Base-by-base conservation (phyloP, 1,140 invertebrate genomes). In the Hetaerina americana region DNA sequence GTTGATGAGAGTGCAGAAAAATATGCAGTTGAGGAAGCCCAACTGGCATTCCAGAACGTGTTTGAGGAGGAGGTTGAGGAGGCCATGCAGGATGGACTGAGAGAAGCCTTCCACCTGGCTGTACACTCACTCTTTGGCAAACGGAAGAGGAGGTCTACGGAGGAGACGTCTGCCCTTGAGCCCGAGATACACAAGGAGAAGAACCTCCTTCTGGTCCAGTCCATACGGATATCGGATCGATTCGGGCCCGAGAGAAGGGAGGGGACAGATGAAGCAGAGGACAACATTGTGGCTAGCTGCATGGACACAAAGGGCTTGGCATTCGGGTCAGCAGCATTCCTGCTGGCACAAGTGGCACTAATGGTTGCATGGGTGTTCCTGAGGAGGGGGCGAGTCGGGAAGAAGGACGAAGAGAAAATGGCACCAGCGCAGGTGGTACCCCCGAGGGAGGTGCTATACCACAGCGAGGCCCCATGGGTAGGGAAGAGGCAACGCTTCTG, bases 171-270 rank as follows among this genome's bases (percentile, higher is more conserved):
- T n/a, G 22, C 26, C 26, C 66, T 3, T 3, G 66, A 66, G n/a
- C 66, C 2, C 66, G 66, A 66, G 26, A 25, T 5, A n/a, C 5
- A 69, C 5, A 26, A n/a, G 10, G 40, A 57, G 2, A 92, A 95
- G 76, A 91, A 95, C 78, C 87, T 96, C 77, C 85, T 96, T 12
- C 85, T 96, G 26, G 92, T 94, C 22, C 91, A 95, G 78, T 91
- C 91, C 27, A 95, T 96, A 77, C 92, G 94, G 79, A 96, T 96
- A 77, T 93, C 91, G 24, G 94, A 96, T 81, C 94, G 94, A 77
- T 96, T 96, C 79, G 91, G 90, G 12, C 92, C 93, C 81, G 89
- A 92, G 70, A 81, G 80, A 74, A 75, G 75, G 18, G 28, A 68
- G 31, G 26, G n/a, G 75, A 70, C 72, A 28, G 57, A 71, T 5